These are phyloP conservation scores for Bombus breviceps DNA, from an alignment of 1,140 invertebrate genomes.

Conservation along the genomic window DNA sequence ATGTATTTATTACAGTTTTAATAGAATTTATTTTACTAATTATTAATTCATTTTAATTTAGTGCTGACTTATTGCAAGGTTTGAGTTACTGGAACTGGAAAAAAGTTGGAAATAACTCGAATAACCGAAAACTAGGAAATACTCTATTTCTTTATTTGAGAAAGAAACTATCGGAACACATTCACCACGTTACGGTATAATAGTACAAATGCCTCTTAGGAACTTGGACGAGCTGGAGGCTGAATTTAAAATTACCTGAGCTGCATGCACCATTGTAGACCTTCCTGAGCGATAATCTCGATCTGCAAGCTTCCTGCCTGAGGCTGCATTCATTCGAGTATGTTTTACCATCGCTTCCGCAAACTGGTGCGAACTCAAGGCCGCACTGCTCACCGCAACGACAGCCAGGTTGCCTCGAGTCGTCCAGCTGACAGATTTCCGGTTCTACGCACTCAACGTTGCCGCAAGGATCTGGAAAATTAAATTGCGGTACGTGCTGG, in stretches of 20 bases:
- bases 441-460: constrained; percentile 89
- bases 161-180: not conserved
- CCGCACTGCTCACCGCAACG: constrained; percentile 90
- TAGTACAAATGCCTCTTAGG: not conserved
- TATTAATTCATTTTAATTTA: too few relatives aligned
- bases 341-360: constrained; percentile 92
- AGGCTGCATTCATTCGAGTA: constrained; percentile 94
- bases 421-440: constrained; percentile 92
- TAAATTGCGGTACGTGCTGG: constrained; percentile 36
- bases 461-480: constrained; percentile 90
- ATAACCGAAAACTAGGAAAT: not conserved
- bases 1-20: not conserved
- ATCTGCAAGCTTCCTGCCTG: constrained; percentile 89
- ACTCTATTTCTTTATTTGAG: not conserved
- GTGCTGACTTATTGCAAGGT: not conserved
- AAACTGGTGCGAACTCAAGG: constrained; percentile 92
- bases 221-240: not conserved
- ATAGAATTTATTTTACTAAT: not conserved
- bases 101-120: not conserved
- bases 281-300: constrained; percentile 88
- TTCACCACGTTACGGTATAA: too few relatives aligned
- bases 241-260: constrained; percentile 84
- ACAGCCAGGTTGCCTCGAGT: constrained; percentile 90
- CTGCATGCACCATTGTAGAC: constrained; percentile 91
- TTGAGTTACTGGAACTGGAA: not conserved